Conservation (phyloP, 2,888 invertebrate genomes). For the Pollenia angustigena region DNA sequence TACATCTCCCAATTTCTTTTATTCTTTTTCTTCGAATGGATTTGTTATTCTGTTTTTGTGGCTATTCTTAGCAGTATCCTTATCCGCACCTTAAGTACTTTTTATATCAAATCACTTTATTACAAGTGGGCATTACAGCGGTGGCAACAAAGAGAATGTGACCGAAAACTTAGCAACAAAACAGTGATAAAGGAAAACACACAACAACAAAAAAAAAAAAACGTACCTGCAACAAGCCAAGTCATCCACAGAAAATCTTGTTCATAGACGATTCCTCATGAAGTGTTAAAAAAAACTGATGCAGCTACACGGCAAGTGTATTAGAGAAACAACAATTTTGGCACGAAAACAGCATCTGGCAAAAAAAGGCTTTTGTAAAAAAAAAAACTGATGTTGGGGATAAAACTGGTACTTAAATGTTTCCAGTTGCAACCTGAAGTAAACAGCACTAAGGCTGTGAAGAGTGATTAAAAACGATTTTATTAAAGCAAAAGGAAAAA, state of each 20-base stretch:
- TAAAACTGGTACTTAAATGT: slow-evolving; percentile 16
- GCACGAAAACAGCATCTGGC: slow-evolving; percentile 44
- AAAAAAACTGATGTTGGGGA: background rate
- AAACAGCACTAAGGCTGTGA: background rate
- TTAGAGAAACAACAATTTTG: slow-evolving; percentile 37
- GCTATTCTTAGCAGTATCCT: slow-evolving; percentile 1
- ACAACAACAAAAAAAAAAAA: background rate
- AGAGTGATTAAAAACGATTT: slow-evolving; percentile 5
- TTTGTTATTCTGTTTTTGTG: slow-evolving; percentile 12
- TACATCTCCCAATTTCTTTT: slow-evolving; percentile 6
- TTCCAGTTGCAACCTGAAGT: slow-evolving; percentile 1
- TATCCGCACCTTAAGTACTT: slow-evolving; percentile 56
- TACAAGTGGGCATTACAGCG: slow-evolving; percentile 61
- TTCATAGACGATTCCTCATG: slow-evolving; percentile 1
- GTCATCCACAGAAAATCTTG: slow-evolving; percentile 58
- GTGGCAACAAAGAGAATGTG: background rate
- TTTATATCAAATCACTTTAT: slow-evolving; percentile 68
- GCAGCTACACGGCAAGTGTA: slow-evolving; percentile 12
- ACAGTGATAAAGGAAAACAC: slow-evolving; percentile 41
- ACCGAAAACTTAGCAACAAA: slow-evolving; percentile 45
- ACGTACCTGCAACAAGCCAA: slow-evolving; percentile 58
- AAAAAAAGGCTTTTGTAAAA: background rate
- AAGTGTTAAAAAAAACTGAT: background rate
- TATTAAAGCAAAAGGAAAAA: background rate
- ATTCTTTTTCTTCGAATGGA: slow-evolving; percentile 16